Percentiles rank a stretch among this genome's conserved stretches.
These are phyloP conservation scores for Matsumyia berberina DNA, from an alignment of 2,888 invertebrate species.

Conservation along the genomic window DNA sequence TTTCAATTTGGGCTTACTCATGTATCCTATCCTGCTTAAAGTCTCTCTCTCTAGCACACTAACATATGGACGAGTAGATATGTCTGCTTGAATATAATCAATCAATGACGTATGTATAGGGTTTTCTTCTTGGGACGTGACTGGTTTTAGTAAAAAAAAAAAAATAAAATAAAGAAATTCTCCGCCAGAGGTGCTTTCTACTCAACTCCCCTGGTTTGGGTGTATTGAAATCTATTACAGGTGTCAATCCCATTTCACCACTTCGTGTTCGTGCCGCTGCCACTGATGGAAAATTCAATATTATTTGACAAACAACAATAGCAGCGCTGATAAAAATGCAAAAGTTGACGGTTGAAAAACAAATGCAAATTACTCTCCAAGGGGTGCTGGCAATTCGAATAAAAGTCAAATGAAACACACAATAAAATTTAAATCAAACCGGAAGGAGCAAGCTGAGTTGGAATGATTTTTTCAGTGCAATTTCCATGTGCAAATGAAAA, in stretches of 20 bases:
- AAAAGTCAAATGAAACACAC: conserved; percentile 28
- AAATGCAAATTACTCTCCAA: conserved; percentile 27
- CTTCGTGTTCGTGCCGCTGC: conserved; percentile 5
- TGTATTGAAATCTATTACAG: conserved; percentile 44
- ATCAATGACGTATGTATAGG: conserved; percentile 53
- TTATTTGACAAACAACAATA: conserved; percentile 34
- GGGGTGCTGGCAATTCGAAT: neutral
- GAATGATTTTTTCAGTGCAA: neutral
- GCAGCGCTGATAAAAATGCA: conserved; percentile 1
- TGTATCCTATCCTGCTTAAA: conserved; percentile 37
- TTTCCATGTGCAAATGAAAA: neutral
- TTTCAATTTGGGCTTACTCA: conserved; percentile 9
- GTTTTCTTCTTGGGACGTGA: conserved; percentile 39
- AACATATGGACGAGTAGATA: neutral
- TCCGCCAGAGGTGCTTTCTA: conserved; percentile 20
- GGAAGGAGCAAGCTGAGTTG: neutral
- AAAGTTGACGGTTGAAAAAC: conserved; percentile 31
- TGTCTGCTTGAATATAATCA: conserved; percentile 43
- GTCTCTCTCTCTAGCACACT: conserved; percentile 1
- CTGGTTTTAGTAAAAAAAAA: conserved; percentile 27
- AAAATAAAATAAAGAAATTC: too few relatives aligned
- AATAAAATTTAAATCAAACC: neutral
- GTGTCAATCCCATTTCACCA: conserved; percentile 39
- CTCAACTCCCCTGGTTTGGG: neutral
- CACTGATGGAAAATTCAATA: conserved; percentile 17